Percentiles rank a stretch among this genome's conserved stretches.
Evolutionary conservation across 2,797 vertebrate species (phyloP).

Genomic region (Pangasius sanitwongsei): DNA sequence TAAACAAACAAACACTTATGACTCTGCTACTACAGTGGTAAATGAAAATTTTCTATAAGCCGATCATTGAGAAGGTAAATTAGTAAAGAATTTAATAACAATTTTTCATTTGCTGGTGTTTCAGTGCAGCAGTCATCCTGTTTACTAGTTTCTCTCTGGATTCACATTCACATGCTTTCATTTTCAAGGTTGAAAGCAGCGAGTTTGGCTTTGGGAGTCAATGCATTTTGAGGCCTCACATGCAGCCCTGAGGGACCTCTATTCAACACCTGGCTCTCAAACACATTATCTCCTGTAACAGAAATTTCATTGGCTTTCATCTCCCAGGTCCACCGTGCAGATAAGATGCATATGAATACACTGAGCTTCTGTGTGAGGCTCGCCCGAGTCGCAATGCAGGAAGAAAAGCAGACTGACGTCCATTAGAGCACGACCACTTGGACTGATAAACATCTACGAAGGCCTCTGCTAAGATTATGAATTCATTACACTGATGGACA

Average conservation of each 20-base stretch:
- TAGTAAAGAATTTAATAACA: not conserved
- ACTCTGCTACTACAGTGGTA: not conserved
- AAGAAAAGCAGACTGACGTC: constrained; percentile 57
- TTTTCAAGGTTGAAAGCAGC: constrained; percentile 63
- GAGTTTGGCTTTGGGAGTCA: constrained; percentile 30
- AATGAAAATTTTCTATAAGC: not conserved
- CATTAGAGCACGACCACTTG: not conserved
- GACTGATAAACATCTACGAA: constrained; percentile 77
- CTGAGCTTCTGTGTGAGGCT: constrained; percentile 29
- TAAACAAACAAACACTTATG: not conserved
- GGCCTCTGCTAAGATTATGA: constrained; percentile 76
- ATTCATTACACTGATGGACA: constrained; percentile 73
- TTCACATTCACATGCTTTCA: constrained; percentile 68
- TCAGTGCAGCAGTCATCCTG: not conserved
- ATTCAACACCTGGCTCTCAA: constrained; percentile 49
- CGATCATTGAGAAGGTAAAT: not conserved
- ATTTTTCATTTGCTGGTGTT: not conserved
- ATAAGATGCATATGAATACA: constrained; percentile 53
- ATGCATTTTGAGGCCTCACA: constrained; percentile 42
- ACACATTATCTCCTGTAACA: constrained; percentile 54
- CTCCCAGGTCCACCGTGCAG: constrained; percentile 53
- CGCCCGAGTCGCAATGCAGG: not conserved
- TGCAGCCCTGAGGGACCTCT: constrained; percentile 46
- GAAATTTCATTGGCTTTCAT: constrained; percentile 52
- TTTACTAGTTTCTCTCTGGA: constrained; percentile 55